phyloP scores from a whole-genome alignment of 2,797 vertebrate species.

The Gallinago nigripennis region DNA sequence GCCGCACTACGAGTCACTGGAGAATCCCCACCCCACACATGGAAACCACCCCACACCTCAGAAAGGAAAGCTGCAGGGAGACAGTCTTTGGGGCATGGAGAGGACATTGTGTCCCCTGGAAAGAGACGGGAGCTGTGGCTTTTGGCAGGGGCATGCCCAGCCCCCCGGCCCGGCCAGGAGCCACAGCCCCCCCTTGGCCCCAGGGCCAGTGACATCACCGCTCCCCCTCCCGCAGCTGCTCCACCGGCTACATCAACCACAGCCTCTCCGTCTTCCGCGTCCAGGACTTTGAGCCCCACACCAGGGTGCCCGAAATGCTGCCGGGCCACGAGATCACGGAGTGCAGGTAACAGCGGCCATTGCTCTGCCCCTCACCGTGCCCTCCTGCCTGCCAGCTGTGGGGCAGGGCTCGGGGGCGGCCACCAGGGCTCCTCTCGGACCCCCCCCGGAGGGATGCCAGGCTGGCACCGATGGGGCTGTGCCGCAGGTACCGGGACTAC shows the following conservation, averaged over 20 bases:
- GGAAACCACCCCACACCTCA: too few species aligned
- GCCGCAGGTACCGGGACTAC: conserved; percentile 89
- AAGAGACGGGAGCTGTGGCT: not conserved
- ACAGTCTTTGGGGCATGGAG: not conserved
- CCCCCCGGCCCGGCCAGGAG: rapidly evolving
- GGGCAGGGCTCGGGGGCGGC: not conserved
- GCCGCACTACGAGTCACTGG: not conserved
- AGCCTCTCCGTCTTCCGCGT: conserved; percentile 85
- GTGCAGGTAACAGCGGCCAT: conserved; percentile 83
- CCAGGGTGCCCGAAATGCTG: not conserved
- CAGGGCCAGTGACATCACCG: not conserved
- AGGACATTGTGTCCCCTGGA: not conserved
- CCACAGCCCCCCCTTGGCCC: not conserved
- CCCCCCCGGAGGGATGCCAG: rapidly evolving
- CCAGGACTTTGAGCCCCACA: conserved; percentile 62
- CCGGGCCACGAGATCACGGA: conserved; percentile 45
- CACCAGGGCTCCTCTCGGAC: rapidly evolving
- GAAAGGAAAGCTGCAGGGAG: not conserved
- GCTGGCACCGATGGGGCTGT: rapidly evolving
- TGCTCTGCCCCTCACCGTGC: rapidly evolving
- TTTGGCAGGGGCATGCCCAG: not conserved
- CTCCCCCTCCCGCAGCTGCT: conserved; percentile 80
- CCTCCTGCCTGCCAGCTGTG: rapidly evolving
- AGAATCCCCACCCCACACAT: too few species aligned
- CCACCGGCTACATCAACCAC: conserved; percentile 88